Base-by-base conservation (phyloP, 2,888 invertebrate species). In the Melanostoma scalare region DNA sequence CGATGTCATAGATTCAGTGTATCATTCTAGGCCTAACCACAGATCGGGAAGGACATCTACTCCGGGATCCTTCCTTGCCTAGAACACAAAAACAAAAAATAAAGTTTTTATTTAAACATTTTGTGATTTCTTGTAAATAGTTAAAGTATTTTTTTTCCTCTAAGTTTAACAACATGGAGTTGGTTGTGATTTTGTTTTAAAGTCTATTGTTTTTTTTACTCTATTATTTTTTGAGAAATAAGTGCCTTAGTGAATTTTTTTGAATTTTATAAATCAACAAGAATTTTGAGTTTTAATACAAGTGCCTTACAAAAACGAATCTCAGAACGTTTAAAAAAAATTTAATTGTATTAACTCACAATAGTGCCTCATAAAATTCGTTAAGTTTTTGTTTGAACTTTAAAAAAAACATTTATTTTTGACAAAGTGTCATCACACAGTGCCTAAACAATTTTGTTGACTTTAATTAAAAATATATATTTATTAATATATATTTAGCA, bases 1-100 rank as follows among this genome's bases (percentile, higher is more conserved):
- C 88, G 89, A 89, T 90, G 89, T 89, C 89, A 89, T 87, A 88
- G 88, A 88, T 86, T 87, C 86, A 90, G 87, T 89, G 90, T 89
- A 90, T 91, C 91, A 91, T 90, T 91, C 91, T 91, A 91, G 91
- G 91, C 91, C 91, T 91, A 91, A 90, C 91, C 90, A 89, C 90
- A 89, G 90, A 90, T 89, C 90, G 89, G 89, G 88, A 89, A 91
- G 89, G 89, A 91, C 91, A 89, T 88, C 88, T 87, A 77, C 86
- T 86, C 80, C 80, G 84, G 69, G 72, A 78, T 77, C 68, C 68
- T 79, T 82, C 74, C 72, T 82, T 82, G 82, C 80, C 79, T 85
- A 84, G 78, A 75, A 78, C 72, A 72, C 60, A 68, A 67, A 75
- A 48, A 72, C 60, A 68, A 67, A 75, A 48, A 65, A 82, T 67